These are phyloP conservation scores for Psophia crepitans DNA, from an alignment of 2,113 vertebrate genomes.

Conservation along the genomic window DNA sequence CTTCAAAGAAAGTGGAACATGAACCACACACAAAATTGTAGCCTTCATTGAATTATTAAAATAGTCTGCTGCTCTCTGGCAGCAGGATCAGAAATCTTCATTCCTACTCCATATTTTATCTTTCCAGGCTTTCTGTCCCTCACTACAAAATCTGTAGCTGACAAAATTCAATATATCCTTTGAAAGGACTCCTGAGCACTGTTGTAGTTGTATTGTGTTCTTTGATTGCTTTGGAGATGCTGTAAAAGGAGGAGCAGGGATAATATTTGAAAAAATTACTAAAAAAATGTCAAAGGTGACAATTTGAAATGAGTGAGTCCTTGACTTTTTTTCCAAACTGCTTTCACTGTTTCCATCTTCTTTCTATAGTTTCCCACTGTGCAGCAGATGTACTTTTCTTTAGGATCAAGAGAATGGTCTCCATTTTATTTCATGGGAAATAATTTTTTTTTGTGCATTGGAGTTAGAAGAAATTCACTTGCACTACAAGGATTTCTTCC, in stretches of 20 bases:
- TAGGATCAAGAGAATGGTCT: neutral
- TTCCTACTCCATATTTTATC: neutral
- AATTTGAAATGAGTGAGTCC: neutral
- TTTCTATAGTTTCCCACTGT: neutral
- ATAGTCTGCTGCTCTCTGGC: neutral
- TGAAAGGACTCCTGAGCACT: neutral
- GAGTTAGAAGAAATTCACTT: neutral
- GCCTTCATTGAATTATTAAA: slow-evolving; percentile 52
- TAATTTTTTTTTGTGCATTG: neutral
- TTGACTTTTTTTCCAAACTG: neutral
- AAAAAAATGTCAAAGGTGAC: neutral
- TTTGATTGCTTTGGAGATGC: slow-evolving; percentile 1
- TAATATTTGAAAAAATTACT: slow-evolving; percentile 6
- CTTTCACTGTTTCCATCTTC: neutral
- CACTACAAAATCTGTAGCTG: neutral
- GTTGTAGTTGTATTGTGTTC: neutral
- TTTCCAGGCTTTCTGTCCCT: neutral
- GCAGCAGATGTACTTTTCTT: neutral
- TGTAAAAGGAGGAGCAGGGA: neutral
- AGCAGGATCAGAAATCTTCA: neutral
- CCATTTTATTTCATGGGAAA: neutral
- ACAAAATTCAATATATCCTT: neutral
- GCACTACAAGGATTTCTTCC: neutral
- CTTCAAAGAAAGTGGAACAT: slow-evolving; percentile 32
- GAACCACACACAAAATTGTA: slow-evolving; percentile 17